Evolutionary conservation across 2,113 vertebrate species (phyloP).

Genomic region (Podilymbus podiceps): DNA sequence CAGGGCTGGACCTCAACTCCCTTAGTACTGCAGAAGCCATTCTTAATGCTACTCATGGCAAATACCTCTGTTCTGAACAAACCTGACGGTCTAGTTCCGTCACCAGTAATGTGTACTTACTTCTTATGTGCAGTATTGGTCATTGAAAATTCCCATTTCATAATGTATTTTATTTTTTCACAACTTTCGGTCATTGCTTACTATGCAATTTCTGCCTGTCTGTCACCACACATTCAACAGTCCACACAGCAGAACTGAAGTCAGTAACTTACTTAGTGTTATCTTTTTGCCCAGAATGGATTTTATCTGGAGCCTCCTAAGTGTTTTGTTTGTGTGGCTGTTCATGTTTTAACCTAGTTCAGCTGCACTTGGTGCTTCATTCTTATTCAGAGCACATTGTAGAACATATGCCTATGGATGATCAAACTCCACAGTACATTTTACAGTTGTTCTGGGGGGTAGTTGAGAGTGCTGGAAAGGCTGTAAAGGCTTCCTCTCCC

Average conservation of each 20-base stretch:
- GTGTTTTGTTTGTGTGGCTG: background rate
- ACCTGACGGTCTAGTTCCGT: background rate
- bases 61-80: background rate
- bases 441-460: background rate
- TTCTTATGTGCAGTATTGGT: background rate
- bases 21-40: background rate
- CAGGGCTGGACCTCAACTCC: background rate
- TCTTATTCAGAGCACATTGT: background rate
- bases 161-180: background rate
- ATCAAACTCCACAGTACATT: background rate
- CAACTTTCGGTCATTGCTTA: background rate
- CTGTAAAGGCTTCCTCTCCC: background rate
- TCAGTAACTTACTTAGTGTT: background rate
- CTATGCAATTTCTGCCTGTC: background rate
- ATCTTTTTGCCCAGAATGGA: background rate
- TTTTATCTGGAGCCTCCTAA: background rate
- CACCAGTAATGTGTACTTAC: accelerated
- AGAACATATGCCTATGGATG: background rate
- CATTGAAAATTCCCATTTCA: background rate
- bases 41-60: background rate
- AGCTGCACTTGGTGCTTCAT: background rate
- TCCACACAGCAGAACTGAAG: background rate
- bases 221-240: background rate
- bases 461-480: background rate
- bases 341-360: background rate